Base-by-base conservation (phyloP, 2,888 invertebrate species). In the Drosophila neutralis region DNA sequence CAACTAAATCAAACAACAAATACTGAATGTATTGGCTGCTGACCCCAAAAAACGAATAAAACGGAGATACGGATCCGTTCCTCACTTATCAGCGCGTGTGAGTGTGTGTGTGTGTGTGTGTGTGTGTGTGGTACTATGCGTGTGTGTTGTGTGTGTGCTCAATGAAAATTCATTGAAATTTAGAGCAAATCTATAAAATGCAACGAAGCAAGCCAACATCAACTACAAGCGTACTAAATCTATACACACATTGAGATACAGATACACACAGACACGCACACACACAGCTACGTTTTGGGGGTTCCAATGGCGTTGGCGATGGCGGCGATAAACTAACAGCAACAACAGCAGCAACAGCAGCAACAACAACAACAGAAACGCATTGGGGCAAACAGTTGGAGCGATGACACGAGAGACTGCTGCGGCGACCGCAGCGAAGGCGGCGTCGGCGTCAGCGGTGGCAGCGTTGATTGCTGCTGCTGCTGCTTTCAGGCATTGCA, bases 101-200 rank as follows among this genome's bases (percentile, higher is more conserved):
- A n/a, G 31, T 56, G 38, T 40, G 40, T 56, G 38, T 38, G n/a
- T 54, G 49, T 63, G 40, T 49, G 42, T 64, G 49, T 54, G 49
- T 59, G 42, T 69, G 24, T 24, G 24, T 24, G 24, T 18, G 1
- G 24, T n/a, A n/a, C n/a, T 38, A 38, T 36, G 21, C 59, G 42
- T 52, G 42, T 35, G 35, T 69, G 63, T 65, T 65, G 59, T 62
- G 53, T 53, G 59, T 79, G 65, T 76, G 76, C 76, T 88, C 82
- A 83, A 90, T 88, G 88, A 89, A 83, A 89, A 82, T 87, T 87
- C 75, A 87, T 83, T 89, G 81, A 89, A 88, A 89, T 89, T 83
- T 89, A 82, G 89, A 83, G 83, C 88, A 78, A 84, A 86, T 90
- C 76, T 87, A 90, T 90, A 81, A 87, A 85, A 85, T 88, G 84